A percentile compares a stretch with the other conserved stretches of the same genome.
Conservation (phyloP, 1,140 invertebrate species). For the Drosophila parvula region DNA sequence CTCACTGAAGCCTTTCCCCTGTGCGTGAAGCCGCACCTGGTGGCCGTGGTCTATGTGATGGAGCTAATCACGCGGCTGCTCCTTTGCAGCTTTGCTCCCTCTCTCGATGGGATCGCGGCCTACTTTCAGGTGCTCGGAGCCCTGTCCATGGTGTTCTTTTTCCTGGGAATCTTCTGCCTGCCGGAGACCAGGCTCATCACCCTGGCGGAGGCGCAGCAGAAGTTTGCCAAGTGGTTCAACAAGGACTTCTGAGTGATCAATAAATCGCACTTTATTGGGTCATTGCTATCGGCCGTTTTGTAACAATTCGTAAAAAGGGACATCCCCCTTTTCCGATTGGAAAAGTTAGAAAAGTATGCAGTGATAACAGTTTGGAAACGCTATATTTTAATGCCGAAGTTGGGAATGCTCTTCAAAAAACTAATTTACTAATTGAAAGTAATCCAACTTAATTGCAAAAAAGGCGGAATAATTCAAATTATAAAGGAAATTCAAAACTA, state of each 20-base stretch:
- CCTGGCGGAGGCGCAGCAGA: conserved; percentile 59
- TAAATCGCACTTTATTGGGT: not conserved
- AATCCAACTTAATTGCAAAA: not conserved
- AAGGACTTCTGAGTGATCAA: conserved; percentile 55
- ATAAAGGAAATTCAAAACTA: too few relatives aligned
- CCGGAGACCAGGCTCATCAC: conserved; percentile 65
- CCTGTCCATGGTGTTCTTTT: conserved; percentile 60
- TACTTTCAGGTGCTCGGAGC: conserved; percentile 63
- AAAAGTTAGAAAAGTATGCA: not conserved
- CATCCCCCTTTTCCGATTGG: not conserved
- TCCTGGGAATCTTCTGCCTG: conserved; percentile 64
- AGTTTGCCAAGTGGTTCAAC: conserved; percentile 68
- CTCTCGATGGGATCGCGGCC: conserved; percentile 4
- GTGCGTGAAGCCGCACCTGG: conserved; percentile 58
- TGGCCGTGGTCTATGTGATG: conserved; percentile 56
- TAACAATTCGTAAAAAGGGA: not conserved
- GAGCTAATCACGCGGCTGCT: conserved; percentile 56
- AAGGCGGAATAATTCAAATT: too few relatives aligned
- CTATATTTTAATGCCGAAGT: too few relatives aligned
- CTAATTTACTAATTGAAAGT: not conserved
- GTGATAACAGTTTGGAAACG: not conserved
- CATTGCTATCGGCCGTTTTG: not conserved
- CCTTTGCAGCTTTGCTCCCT: conserved; percentile 39
- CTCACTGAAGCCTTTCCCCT: conserved; percentile 75
- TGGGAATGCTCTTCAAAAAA: not conserved